These are phyloP conservation scores for Cepaea nemoralis DNA, from an alignment of 1,140 invertebrate species.

Conservation along the genomic window DNA sequence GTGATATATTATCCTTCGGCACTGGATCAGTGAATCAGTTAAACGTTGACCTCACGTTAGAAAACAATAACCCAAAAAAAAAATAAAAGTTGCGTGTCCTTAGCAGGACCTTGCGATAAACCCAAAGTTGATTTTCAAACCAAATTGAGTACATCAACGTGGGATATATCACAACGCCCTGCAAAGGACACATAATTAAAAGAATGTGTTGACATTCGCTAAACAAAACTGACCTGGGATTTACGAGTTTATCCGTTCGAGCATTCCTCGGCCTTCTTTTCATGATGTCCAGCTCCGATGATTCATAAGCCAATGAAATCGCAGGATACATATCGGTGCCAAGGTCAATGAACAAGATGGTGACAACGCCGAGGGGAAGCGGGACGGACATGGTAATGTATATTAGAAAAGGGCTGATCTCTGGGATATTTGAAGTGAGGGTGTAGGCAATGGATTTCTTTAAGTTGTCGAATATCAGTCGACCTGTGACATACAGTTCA, in stretches of 20 bases:
- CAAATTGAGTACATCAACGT: no score
- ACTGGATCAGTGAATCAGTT: no score
- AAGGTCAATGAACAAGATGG: conserved; percentile 99
- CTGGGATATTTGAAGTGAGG: conserved; percentile 98
- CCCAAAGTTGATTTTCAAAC: no score
- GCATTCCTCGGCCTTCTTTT: conserved; percentile 94
- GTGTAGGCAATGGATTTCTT: conserved; percentile 99
- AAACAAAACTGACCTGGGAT: conserved; percentile 81
- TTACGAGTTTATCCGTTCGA: conserved; percentile 92
- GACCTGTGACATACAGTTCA: conserved; percentile 70
- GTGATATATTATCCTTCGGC: no score
- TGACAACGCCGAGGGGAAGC: conserved; percentile 96
- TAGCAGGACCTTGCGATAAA: no score
- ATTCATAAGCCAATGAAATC: conserved; percentile 97
- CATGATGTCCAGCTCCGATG: conserved; percentile 98
- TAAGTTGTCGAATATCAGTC: conserved; percentile 98
- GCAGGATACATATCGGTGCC: conserved; percentile 99
- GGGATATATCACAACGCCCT: no score
- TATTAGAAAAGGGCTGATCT: conserved; percentile 98
- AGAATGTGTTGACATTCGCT: no score
- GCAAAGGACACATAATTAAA: no score
- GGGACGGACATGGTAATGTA: conserved; percentile 98
- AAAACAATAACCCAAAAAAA: no score
- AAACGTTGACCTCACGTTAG: no score
- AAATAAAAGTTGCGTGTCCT: no score